Conservation (phyloP, 1,140 invertebrate species). For the Zeugodacus cucurbitae region DNA sequence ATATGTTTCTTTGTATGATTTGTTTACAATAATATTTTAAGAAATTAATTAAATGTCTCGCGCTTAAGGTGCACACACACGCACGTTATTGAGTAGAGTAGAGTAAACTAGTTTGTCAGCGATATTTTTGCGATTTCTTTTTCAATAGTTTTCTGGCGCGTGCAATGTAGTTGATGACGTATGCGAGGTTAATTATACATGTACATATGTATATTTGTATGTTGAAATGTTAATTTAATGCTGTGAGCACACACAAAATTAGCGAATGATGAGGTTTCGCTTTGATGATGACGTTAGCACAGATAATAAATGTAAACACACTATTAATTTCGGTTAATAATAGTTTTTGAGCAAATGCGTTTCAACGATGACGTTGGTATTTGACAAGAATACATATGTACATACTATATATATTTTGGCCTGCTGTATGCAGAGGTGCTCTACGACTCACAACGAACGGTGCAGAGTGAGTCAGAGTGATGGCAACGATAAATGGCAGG, state of each 20-base stretch:
- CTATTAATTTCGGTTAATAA: not conserved
- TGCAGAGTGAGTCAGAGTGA: not conserved
- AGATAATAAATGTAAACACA: not conserved
- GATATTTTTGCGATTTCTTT: not conserved
- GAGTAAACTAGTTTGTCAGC: not conserved
- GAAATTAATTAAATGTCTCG: not conserved
- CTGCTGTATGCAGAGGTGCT: not conserved
- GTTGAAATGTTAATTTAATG: not conserved
- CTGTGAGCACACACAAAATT: not conserved
- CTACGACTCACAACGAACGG: not conserved
- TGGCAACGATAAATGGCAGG: not conserved
- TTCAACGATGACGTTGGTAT: not conserved
- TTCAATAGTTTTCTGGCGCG: not conserved
- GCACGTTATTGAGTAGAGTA: not conserved
- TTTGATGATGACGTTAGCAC: not conserved
- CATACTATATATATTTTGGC: not conserved
- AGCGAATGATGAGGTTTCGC: not conserved
- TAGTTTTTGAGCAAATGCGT: not conserved
- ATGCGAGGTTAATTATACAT: not conserved
- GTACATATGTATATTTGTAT: not conserved
- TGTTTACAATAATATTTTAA: conserved; percentile 26
- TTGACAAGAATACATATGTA: not conserved
- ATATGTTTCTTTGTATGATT: not conserved
- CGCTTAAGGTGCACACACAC: not conserved
- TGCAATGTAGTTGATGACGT: conserved; percentile 10